Conservation (phyloP, 2,113 vertebrate genomes). For the Megatriorchis doriae region DNA sequence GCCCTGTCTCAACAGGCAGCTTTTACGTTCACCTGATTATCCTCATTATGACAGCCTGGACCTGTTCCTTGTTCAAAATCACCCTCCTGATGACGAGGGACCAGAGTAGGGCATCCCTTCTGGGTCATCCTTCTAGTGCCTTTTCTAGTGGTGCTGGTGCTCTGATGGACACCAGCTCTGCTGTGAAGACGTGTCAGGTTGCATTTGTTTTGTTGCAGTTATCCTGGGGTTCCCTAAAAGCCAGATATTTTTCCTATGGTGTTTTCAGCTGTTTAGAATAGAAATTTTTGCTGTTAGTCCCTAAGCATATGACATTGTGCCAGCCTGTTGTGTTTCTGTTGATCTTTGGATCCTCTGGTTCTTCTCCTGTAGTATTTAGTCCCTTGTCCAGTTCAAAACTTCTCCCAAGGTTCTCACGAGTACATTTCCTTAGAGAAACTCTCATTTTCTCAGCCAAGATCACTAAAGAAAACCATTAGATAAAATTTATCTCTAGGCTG, state of each 20-base stretch:
- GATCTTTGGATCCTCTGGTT: not conserved
- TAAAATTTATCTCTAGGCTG: not conserved
- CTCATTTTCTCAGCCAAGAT: not conserved
- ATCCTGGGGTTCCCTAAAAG: not conserved
- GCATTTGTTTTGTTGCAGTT: not conserved
- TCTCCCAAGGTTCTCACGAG: not conserved
- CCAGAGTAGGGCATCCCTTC: not conserved
- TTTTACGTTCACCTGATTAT: constrained; percentile 24
- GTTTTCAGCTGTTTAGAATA: not conserved
- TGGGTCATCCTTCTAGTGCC: not conserved
- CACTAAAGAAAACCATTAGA: not conserved
- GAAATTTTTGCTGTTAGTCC: not conserved
- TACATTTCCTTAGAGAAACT: not conserved
- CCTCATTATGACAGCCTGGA: constrained; percentile 23
- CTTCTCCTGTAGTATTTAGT: not conserved
- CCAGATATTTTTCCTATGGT: not conserved
- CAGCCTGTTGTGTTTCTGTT: rapidly evolving
- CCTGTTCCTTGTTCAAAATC: not conserved
- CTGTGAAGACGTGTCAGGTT: not conserved
- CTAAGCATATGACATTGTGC: not conserved
- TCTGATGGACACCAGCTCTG: not conserved
- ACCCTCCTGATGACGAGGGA: not conserved
- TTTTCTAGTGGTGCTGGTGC: not conserved
- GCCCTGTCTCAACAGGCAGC: constrained; percentile 1
- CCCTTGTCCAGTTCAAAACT: not conserved